These are phyloP conservation scores for Volucella inflata DNA, from an alignment of 2,888 invertebrate genomes.

Conservation along the genomic window DNA sequence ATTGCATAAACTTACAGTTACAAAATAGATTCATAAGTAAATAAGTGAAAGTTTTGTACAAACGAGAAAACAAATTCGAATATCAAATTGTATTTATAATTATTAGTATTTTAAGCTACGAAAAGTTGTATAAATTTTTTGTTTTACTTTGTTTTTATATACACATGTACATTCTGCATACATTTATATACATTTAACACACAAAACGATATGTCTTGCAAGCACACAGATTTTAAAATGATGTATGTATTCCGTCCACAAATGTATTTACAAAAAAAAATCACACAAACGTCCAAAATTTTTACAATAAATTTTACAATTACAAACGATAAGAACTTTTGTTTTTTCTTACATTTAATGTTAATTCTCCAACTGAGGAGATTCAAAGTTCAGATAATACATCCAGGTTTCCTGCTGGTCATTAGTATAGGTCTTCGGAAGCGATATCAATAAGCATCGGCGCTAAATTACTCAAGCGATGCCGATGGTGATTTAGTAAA, in stretches of 20 bases:
- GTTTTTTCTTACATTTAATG: constrained; percentile 13
- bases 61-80: constrained; percentile 63
- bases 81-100: constrained; percentile 51
- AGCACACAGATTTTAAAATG: constrained; percentile 40
- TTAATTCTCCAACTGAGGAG: background rate
- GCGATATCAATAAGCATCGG: no score
- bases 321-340: background rate
- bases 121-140: constrained; percentile 34
- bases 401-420: no score
- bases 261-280: constrained; percentile 44
- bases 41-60: constrained; percentile 59
- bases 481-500: no score
- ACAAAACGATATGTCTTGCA: constrained; percentile 49
- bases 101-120: constrained; percentile 27
- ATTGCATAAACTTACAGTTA: constrained; percentile 71
- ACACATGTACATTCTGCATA: constrained; percentile 47
- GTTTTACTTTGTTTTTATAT: constrained; percentile 8
- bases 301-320: constrained; percentile 64
- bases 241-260: constrained; percentile 66
- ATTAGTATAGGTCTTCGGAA: no score
- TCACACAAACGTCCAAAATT: constrained; percentile 57
- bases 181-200: constrained; percentile 31
- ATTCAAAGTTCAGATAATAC: no score
- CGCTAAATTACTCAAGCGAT: no score
- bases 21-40: constrained; percentile 59